Base-by-base conservation (phyloP, 1,140 invertebrate species). In the Dreissena polymorpha region DNA sequence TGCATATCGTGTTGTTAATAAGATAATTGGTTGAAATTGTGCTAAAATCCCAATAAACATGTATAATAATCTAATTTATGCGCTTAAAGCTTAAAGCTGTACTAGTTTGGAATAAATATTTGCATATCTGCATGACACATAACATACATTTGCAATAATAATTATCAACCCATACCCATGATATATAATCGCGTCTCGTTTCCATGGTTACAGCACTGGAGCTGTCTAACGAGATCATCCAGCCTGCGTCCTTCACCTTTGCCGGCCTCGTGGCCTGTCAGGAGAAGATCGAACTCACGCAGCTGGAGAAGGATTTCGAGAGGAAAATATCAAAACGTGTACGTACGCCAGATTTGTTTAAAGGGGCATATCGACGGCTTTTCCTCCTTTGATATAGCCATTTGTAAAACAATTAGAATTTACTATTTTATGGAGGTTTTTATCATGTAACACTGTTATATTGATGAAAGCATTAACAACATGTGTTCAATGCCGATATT, bases 241-340 rank as follows among this genome's bases (percentile, higher is more conserved):
- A 91, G 63, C 89, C 88, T n/a, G 89, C 91, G 0, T 87, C 87
- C 12, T 83, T 92, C 8, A 90, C 88, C 0, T 89, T 90, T 57
- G 86, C 87, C 12, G 86, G 89, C 5, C 84, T 87, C 8, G 68
- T 89, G 12, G 86, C 86, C 0, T 92, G 91, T 78, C 57, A 87
- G 21, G 86, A 91, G 27, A 84, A 80, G 29, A 72, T 85, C 14
- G 63, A 90, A 0, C 86, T 91, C 0, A 88, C 89, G 23, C 78
- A 85, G n/a, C 87, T 92, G 12, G 87, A 91, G 68, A 75, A 85
- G 18, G 83, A 87, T 55, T 89, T 92, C 71, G 83, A 89, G 50
- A 84, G 85, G 12, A 87, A 84, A 74, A 85, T 92, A 1, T 83
- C 80, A 27, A 77, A 90, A 80, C 86, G 87, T 82, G 91, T 92